phyloP scores from a whole-genome alignment of 2,888 invertebrate species.

The Macropis europaea region DNA sequence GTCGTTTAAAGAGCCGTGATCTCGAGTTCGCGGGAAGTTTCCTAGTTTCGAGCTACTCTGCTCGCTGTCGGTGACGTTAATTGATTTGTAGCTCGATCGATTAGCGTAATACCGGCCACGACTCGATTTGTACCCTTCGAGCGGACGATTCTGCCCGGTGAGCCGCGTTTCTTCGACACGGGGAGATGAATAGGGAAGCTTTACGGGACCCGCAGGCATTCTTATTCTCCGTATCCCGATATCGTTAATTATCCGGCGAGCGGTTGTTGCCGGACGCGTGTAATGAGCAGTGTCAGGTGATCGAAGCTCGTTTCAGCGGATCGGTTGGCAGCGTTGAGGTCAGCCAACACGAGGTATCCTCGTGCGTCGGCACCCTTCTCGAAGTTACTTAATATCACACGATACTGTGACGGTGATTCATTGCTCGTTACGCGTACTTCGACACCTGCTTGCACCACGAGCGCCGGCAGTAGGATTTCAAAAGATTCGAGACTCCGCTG shows the following conservation, averaged over 20 bases:
- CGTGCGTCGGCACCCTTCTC: slow-evolving; percentile 50
- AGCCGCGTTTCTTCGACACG: neutral
- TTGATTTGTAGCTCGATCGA: slow-evolving; percentile 51
- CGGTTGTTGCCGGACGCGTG: slow-evolving; percentile 51
- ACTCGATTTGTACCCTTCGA: slow-evolving; percentile 20
- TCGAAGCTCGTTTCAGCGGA: slow-evolving; percentile 63
- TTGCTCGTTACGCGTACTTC: slow-evolving; percentile 29
- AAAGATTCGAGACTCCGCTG: slow-evolving; percentile 1
- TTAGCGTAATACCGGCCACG: slow-evolving; percentile 38
- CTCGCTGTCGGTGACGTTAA: slow-evolving; percentile 41
- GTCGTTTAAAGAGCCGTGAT: slow-evolving; percentile 9
- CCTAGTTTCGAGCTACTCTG: slow-evolving; percentile 11
- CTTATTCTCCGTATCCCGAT: slow-evolving; percentile 30
- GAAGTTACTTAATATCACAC: slow-evolving; percentile 52
- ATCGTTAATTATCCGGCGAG: slow-evolving; percentile 63
- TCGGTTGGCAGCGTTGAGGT: slow-evolving; percentile 59
- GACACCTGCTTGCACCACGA: slow-evolving; percentile 49
- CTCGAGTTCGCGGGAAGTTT: slow-evolving; percentile 18
- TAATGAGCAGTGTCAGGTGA: slow-evolving; percentile 68
- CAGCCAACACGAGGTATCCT: slow-evolving; percentile 51
- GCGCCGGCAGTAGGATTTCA: slow-evolving; percentile 24
- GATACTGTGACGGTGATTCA: slow-evolving; percentile 33
- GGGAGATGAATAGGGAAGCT: neutral
- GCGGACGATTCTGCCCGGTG: neutral
- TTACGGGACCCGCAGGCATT: neutral